Evolutionary conservation across 2,888 invertebrate species (phyloP).

Genomic region (Cynaeus angustus): DNA sequence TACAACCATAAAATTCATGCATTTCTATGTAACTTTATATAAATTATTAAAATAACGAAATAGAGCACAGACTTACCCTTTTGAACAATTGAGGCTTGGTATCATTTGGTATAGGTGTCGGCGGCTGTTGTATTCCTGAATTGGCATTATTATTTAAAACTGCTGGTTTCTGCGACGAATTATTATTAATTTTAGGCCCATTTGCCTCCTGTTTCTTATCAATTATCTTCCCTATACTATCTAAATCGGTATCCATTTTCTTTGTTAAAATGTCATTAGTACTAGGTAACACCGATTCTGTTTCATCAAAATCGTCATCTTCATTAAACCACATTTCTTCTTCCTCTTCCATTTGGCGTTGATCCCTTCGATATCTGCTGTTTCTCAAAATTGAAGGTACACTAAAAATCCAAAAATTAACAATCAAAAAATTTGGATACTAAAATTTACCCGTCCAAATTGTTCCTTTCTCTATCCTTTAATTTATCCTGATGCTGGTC

Average conservation of each 20-base stretch:
- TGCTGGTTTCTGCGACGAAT: conserved; percentile 66
- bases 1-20: too few relatives aligned
- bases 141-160: conserved; percentile 72
- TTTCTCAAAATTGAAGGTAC: conserved; percentile 88
- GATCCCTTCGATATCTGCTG: conserved; percentile 91
- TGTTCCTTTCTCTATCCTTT: conserved; percentile 88
- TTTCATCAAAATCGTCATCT: conserved; percentile 94
- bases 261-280: conserved; percentile 74
- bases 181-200: conserved; percentile 68
- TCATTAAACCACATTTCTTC: conserved; percentile 99
- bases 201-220: conserved; percentile 67
- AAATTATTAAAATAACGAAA: too few relatives aligned
- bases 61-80: conserved; percentile 68
- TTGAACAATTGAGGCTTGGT: conserved; percentile 73
- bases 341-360: conserved; percentile 95
- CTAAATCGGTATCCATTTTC: conserved; percentile 77
- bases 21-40: too few relatives aligned
- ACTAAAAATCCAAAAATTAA: conserved; percentile 68
- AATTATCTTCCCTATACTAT: conserved; percentile 73
- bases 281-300: conserved; percentile 76
- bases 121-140: conserved; percentile 67
- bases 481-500: conserved; percentile 94
- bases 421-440: not conserved
- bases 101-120: conserved; percentile 67
- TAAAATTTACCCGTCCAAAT: conserved; percentile 71